Conservation (phyloP, 2,888 invertebrate species). For the Drosophila buzzatii region DNA sequence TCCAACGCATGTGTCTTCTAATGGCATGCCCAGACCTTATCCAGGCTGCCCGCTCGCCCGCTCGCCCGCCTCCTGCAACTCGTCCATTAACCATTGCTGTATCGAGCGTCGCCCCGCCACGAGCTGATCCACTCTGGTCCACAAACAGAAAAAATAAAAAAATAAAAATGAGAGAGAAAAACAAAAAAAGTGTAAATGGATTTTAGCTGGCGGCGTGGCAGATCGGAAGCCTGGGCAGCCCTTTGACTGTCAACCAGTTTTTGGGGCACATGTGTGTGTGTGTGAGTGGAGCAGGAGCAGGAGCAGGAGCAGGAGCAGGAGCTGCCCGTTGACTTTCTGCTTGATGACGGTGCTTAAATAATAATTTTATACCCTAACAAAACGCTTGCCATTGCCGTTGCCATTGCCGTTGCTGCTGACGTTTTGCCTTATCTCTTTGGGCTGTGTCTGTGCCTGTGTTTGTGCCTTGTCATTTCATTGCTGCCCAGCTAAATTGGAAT, state of each 20-base stretch:
- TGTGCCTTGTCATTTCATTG: conserved; percentile 71
- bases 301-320: conserved; percentile 23
- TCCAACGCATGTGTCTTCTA: conserved; percentile 55
- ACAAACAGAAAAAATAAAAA: background rate
- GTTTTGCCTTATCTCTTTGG: conserved; percentile 40
- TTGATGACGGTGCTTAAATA: conserved; percentile 82
- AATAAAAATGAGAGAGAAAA: conserved; percentile 13
- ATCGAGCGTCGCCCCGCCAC: conserved; percentile 27
- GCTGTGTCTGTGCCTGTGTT: conserved; percentile 41
- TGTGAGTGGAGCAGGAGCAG: conserved; percentile 16
- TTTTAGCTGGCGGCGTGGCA: conserved; percentile 32
- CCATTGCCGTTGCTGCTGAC: conserved; percentile 15
- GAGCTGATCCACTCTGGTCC: conserved; percentile 36
- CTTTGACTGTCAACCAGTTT: conserved; percentile 63
- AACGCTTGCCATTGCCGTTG: conserved; percentile 46
- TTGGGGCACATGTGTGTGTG: conserved; percentile 53
- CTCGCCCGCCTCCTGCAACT: background rate
- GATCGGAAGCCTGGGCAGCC: conserved; percentile 25
- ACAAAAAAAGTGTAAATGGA: conserved; percentile 72
- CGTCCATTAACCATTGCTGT: conserved; percentile 23
- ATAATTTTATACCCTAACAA: conserved; percentile 81
- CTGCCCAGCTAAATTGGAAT: conserved; percentile 69
- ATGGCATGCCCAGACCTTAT: conserved; percentile 30
- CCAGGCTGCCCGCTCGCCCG: background rate
- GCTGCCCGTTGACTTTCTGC: conserved; percentile 71